Evolutionary conservation across 2,113 vertebrate genomes (phyloP).

Genomic region (Coregonus clupeaformis): DNA sequence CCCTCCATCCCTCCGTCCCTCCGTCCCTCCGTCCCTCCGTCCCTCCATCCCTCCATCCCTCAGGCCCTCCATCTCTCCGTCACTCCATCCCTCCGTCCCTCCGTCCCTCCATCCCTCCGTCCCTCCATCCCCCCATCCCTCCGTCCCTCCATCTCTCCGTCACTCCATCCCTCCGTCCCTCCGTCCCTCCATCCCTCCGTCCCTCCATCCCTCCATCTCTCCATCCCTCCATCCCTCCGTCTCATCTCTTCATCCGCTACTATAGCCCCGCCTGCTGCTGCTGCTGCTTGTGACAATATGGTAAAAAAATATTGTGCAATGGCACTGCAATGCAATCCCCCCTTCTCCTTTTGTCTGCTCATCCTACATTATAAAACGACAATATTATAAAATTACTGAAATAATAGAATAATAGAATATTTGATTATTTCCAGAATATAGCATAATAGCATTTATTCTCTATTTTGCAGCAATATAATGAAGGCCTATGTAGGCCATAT

Average conservation of each 20-base stretch:
- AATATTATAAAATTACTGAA: too few relatives aligned
- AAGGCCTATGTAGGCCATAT: not conserved
- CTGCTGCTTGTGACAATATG: not conserved
- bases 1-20: too few relatives aligned
- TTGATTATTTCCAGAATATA: not conserved
- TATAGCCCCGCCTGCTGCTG: not conserved
- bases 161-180: not conserved
- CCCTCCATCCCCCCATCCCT: slow-evolving; percentile 50
- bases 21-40: slow-evolving; percentile 46
- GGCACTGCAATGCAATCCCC: too few relatives aligned
- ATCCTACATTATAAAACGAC: not conserved
- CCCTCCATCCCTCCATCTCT: slow-evolving; percentile 62
- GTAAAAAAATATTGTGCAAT: not conserved
- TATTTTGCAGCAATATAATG: too few relatives aligned
- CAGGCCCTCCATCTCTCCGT: too few relatives aligned
- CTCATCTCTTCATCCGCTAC: not conserved
- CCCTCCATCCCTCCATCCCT: slow-evolving; percentile 46
- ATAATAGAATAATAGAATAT: not conserved
- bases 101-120: slow-evolving; percentile 47
- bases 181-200: slow-evolving; percentile 46
- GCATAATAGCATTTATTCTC: too few relatives aligned
- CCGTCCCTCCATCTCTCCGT: slow-evolving; percentile 1
- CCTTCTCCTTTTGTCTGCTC: not conserved
- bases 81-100: slow-evolving; percentile 46
- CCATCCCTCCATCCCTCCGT: not conserved